Conservation (phyloP, 2,888 invertebrate genomes). For the Conistra vaccinii region DNA sequence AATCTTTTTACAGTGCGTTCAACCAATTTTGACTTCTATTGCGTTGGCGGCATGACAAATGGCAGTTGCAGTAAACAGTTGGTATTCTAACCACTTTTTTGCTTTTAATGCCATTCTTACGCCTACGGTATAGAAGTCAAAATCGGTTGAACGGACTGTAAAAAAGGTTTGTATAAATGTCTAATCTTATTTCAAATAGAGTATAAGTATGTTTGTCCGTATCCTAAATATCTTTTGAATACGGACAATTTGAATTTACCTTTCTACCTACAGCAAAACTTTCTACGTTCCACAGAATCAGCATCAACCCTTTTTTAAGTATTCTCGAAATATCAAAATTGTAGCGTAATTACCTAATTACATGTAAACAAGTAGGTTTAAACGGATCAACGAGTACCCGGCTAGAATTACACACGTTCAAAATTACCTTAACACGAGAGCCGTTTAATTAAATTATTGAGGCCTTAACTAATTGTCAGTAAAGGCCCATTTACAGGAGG, state of each 20-base stretch:
- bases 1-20: no score
- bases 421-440: conserved; percentile 1
- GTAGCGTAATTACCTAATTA: conserved; percentile 3
- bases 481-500: not conserved
- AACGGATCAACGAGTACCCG: not conserved
- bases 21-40: no score
- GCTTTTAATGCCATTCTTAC: no score
- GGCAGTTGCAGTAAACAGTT: no score
- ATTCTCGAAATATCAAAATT: not conserved
- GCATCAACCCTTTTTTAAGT: not conserved
- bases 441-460: conserved; percentile 30
- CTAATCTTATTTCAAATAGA: no score
- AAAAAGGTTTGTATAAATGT: no score
- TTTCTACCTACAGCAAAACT: not conserved
- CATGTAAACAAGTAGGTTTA: conserved; percentile 13
- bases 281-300: not conserved
- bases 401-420: conserved; percentile 3
- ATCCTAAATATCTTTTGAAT: not conserved
- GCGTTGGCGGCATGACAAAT: no score
- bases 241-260: not conserved
- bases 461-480: conserved; percentile 7
- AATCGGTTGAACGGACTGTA: no score
- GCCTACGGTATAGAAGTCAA: no score
- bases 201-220: not conserved
- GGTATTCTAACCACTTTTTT: no score